Conservation (phyloP, 2,888 invertebrate species). For the Leptinotarsa tumamoca region DNA sequence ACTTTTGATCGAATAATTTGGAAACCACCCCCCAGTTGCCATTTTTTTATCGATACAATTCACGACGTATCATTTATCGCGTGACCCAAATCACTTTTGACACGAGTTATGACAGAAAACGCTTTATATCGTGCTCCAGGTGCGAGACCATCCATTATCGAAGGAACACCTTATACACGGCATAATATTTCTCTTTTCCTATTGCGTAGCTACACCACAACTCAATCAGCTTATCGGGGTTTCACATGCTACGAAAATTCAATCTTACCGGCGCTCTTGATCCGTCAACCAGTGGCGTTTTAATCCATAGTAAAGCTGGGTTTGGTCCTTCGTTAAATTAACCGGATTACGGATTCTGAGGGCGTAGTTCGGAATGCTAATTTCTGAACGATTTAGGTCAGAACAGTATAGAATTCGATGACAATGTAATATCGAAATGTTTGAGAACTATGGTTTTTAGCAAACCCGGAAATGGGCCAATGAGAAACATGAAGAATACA, state of each 20-base stretch:
- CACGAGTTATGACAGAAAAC: conserved; percentile 6
- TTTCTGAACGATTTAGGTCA: background rate
- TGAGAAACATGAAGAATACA: too few species aligned
- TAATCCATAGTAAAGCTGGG: conserved; percentile 14
- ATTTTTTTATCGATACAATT: background rate
- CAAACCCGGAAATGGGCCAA: too few species aligned
- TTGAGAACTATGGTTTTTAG: too few species aligned
- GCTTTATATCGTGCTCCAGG: conserved; percentile 9
- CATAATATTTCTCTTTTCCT: conserved; percentile 21
- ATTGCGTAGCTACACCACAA: conserved; percentile 35
- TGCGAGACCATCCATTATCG: conserved; percentile 6
- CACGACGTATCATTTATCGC: background rate
- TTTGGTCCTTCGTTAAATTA: conserved; percentile 2
- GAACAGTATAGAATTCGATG: background rate
- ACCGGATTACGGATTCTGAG: background rate
- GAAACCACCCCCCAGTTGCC: background rate
- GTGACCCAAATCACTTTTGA: background rate
- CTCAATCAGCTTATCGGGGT: conserved; percentile 15
- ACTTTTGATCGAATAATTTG: background rate
- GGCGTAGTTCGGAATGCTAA: background rate
- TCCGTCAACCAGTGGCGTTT: conserved; percentile 14
- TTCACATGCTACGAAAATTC: conserved; percentile 32
- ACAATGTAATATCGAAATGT: background rate
- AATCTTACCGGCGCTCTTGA: conserved; percentile 12
- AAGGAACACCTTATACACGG: background rate